These are phyloP conservation scores for Nomada hirtipes DNA, from an alignment of 2,888 invertebrate species.

Conservation along the genomic window DNA sequence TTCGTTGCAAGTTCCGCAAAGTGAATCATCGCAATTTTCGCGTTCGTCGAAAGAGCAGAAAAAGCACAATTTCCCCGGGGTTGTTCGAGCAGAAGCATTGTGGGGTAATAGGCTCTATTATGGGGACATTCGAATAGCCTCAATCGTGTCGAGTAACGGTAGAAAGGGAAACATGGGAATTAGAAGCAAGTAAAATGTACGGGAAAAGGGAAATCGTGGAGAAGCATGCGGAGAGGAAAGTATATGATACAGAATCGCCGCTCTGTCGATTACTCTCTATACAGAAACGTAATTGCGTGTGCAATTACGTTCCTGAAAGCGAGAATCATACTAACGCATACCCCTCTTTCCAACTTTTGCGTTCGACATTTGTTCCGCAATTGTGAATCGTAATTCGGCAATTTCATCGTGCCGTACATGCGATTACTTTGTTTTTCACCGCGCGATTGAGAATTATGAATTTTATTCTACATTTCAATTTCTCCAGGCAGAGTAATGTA, in stretches of 20 bases:
- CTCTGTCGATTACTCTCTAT: conserved; percentile 38
- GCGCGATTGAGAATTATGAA: too few relatives aligned
- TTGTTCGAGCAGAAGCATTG: conserved; percentile 5
- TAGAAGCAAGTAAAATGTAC: conserved; percentile 41
- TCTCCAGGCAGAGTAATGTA: too few relatives aligned
- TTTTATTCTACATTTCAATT: too few relatives aligned
- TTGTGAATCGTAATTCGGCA: neutral
- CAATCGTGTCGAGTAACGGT: conserved; percentile 29
- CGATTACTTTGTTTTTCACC: too few relatives aligned
- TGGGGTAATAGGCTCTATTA: conserved; percentile 31
- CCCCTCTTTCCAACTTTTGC: neutral
- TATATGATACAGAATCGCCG: conserved; percentile 31
- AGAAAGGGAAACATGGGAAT: conserved; percentile 40
- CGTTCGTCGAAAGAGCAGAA: neutral
- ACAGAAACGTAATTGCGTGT: conserved; percentile 39
- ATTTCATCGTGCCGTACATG: neutral
- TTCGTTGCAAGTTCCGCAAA: conserved; percentile 9
- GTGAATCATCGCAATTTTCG: conserved; percentile 24
- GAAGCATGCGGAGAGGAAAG: conserved; percentile 35
- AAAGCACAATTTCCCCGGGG: conserved; percentile 24
- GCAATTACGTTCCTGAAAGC: conserved; percentile 46
- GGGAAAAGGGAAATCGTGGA: conserved; percentile 36
- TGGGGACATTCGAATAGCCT: conserved; percentile 40
- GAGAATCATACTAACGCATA: conserved; percentile 2
- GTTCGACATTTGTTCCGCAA: neutral